Evolutionary conservation across 2,797 vertebrate genomes (phyloP).

Genomic region (Cossypha caffra): DNA sequence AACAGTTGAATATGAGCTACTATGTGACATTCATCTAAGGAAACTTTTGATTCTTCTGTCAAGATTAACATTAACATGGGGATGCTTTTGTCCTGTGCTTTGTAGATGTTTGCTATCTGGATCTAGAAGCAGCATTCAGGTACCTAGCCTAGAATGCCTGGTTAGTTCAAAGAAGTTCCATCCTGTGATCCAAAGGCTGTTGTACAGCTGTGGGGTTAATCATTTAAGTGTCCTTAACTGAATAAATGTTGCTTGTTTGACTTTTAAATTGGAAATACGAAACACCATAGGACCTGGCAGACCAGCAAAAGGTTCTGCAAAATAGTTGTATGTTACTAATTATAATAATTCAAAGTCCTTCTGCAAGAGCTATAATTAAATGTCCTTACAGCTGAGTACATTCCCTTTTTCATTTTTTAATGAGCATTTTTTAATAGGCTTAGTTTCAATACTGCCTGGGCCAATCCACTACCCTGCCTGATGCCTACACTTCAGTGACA

Average conservation of each 20-base stretch:
- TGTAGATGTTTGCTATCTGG: not conserved
- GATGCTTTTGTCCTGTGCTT: not conserved
- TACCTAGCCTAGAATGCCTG: not conserved
- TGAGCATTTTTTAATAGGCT: not conserved
- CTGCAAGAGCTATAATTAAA: conserved; percentile 46
- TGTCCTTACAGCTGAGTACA: conserved; percentile 6
- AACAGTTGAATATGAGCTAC: not conserved
- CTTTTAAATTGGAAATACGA: conserved; percentile 46
- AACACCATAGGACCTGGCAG: not conserved
- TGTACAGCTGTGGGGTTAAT: not conserved
- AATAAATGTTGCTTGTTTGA: conserved; percentile 29
- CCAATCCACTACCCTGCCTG: not conserved
- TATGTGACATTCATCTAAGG: not conserved
- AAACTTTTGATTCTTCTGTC: not conserved
- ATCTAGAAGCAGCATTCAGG: not conserved
- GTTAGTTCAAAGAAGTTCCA: not conserved
- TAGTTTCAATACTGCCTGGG: not conserved
- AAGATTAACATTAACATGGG: not conserved
- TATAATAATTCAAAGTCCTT: conserved; percentile 61
- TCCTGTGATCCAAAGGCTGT: not conserved
- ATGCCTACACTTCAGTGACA: not conserved
- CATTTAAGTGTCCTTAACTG: not conserved
- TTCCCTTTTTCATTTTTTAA: not conserved
- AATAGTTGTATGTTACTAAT: conserved; percentile 28
- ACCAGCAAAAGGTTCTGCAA: conserved; percentile 9